phyloP scores from a whole-genome alignment of 2,797 vertebrate species.

The Helarctos malayanus region DNA sequence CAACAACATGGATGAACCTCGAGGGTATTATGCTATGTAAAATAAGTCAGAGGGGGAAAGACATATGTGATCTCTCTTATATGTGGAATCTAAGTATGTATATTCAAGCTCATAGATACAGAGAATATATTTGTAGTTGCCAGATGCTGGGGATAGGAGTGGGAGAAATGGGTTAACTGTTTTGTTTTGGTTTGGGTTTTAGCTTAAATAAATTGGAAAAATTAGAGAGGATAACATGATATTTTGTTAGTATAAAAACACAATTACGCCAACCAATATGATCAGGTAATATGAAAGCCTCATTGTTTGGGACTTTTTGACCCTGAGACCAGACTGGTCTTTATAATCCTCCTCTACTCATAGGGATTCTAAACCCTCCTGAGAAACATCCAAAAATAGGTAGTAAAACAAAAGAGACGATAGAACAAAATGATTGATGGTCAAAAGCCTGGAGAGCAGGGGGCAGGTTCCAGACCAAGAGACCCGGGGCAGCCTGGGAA shows the following conservation, averaged over 20 bases:
- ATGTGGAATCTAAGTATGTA: too few relatives aligned
- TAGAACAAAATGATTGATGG: neutral
- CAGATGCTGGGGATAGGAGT: too few relatives aligned
- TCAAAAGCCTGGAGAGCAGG: neutral
- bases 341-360: neutral
- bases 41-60: too few relatives aligned
- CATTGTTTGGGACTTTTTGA: neutral
- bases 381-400: neutral
- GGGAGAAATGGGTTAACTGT: too few relatives aligned
- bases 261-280: neutral
- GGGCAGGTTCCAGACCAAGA: neutral
- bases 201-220: too few relatives aligned
- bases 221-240: neutral
- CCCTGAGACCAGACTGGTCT: neutral
- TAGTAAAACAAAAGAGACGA: neutral
- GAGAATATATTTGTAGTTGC: too few relatives aligned
- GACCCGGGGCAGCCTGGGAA: neutral
- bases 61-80: too few relatives aligned
- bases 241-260: neutral
- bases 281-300: neutral
- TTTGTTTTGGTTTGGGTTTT: too few relatives aligned
- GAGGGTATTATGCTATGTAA: too few relatives aligned
- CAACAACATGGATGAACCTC: too few relatives aligned
- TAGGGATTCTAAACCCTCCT: neutral
- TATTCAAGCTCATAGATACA: too few relatives aligned